Percentiles rank a stretch among this genome's conserved stretches.
Conservation (phyloP, 2,113 vertebrate genomes). For the Dromaius novaehollandiae region DNA sequence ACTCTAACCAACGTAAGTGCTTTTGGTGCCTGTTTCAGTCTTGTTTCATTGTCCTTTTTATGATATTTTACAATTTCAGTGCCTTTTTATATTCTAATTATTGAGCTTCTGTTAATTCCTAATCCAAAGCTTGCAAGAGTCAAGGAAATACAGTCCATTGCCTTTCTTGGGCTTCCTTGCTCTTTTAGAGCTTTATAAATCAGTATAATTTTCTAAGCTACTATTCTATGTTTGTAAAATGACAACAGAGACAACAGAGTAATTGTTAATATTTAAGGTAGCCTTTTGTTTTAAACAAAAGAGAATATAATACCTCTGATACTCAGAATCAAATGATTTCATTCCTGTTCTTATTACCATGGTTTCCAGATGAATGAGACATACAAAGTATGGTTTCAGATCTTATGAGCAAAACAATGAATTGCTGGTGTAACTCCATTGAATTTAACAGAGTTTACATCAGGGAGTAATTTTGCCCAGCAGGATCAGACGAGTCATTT, state of each 20-base stretch:
- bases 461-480: conserved; percentile 53
- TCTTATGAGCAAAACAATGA: neutral
- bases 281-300: conserved; percentile 23
- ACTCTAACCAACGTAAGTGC: neutral
- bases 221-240: neutral
- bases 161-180: neutral
- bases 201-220: neutral
- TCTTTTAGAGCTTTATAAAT: neutral
- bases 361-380: conserved; percentile 37
- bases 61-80: neutral
- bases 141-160: neutral
- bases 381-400: neutral
- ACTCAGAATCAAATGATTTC: conserved; percentile 33
- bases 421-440: conserved; percentile 23
- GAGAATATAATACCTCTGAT: neutral
- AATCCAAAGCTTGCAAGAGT: neutral
- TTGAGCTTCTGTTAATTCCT: neutral
- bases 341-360: conserved; percentile 35
- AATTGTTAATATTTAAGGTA: neutral
- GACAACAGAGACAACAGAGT: neutral
- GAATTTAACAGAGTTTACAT: conserved; percentile 46
- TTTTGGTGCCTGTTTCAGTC: neutral
- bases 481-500: conserved; percentile 55
- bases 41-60: neutral
- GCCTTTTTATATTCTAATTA: neutral